Conservation (phyloP, 2,888 invertebrate genomes). For the Pristionchus entomophagus region DNA sequence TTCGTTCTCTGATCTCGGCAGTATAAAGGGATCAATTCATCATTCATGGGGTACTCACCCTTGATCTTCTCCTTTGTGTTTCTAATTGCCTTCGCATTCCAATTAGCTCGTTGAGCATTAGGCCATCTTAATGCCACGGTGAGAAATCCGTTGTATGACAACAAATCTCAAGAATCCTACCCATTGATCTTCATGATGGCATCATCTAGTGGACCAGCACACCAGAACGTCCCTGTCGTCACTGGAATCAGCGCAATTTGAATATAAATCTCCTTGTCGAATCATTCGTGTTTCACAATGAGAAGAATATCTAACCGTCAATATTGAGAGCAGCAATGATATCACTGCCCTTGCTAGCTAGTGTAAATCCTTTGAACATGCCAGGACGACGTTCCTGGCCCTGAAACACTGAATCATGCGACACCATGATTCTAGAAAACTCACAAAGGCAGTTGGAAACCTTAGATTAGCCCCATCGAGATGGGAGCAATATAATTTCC, state of each 20-base stretch:
- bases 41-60: too few relatives aligned
- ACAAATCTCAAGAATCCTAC: neutral
- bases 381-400: constrained; percentile 13
- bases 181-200: constrained; percentile 20
- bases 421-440: too few relatives aligned
- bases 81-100: neutral
- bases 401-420: neutral
- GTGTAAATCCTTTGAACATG: constrained; percentile 20
- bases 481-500: neutral
- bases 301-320: neutral
- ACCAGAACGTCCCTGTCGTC: constrained; percentile 34
- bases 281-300: too few relatives aligned
- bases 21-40: too few relatives aligned
- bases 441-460: neutral
- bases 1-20: neutral
- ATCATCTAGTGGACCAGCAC: neutral
- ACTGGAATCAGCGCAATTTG: neutral
- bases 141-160: neutral
- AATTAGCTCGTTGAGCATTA: neutral
- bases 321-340: constrained; percentile 1
- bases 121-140: constrained; percentile 18
- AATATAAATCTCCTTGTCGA: neutral
- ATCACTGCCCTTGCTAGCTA: neutral
- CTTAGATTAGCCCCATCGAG: neutral
- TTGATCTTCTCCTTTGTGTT: neutral